Base-by-base conservation (phyloP, 2,797 vertebrate genomes). In the Ctenopoma multispine region DNA sequence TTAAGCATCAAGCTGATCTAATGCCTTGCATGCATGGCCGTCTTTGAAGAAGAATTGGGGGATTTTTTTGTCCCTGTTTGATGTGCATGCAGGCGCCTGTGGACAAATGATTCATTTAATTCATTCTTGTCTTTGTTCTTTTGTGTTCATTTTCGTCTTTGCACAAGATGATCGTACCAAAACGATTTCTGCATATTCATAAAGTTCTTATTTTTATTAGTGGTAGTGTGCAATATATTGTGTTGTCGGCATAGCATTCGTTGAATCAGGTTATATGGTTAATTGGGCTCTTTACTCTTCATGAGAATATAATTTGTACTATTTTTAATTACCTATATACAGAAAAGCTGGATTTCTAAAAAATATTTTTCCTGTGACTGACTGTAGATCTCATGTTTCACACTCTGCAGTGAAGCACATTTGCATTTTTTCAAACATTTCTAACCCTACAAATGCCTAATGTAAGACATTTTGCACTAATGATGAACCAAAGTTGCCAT, bases 31-130 rank as follows among this genome's bases (percentile, higher is more conserved):
- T 82, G 72, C 85, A 79, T 78, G 62, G 72, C 53, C 44, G 56
- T 57, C 90, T 91, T 91, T 92, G 87, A 92, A 92, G 87, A 75
- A 66, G 63, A 70, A 79, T 36, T 61, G n/a, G 18, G 17, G 18
- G 12, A 34, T 77, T 76, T 75, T 74, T 84, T 69, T 80, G 66
- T 83, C 49, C 49, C 23, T 69, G 77, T 90, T 91, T 90, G 81
- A 91, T 90, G 84, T 89, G 70, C 24, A 4, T 67, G 63, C 71
- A 69, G 77, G 59, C 36, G 84, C 83, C 90, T 89, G 82, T 88
- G 79, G 90, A 90, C 85, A 88, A 81, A 85, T 76, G 70, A 87
- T 89, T 87, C 3, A 48, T 70, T 88, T 84, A 60, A 56, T 81
- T 81, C 68, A 60, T 43, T 63, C 14, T 48, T 23, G 49, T 65